phyloP scores from a whole-genome alignment of 2,888 invertebrate genomes.

The Monopis laevigella region DNA sequence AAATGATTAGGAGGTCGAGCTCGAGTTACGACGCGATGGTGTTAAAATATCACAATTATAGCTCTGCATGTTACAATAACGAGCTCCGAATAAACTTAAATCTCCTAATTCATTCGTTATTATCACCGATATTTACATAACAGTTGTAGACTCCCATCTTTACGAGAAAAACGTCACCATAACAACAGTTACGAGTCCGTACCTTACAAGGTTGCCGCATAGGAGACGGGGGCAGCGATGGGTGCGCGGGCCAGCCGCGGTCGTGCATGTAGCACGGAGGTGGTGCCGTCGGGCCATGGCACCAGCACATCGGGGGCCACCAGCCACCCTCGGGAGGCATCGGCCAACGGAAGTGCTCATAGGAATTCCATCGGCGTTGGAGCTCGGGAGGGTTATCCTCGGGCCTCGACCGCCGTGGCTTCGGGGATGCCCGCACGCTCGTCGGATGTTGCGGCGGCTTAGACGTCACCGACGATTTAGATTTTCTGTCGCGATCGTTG shows the following conservation, averaged over 20 bases:
- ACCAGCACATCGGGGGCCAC: conserved; percentile 61
- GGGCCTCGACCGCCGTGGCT: conserved; percentile 44
- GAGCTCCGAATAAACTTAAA: no score
- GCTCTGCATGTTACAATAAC: no score
- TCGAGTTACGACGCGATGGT: no score
- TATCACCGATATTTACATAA: no score
- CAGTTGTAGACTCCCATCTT: no score
- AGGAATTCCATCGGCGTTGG: conserved; percentile 61
- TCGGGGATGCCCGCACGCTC: conserved; percentile 48
- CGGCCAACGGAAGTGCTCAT: conserved; percentile 70
- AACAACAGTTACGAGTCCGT: conserved; percentile 37
- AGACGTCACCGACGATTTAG: conserved; percentile 67
- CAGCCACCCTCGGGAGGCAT: conserved; percentile 44
- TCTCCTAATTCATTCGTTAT: no score
- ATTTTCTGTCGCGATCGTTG: conserved; percentile 72
- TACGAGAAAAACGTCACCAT: no score
- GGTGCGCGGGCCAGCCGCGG: conserved; percentile 58
- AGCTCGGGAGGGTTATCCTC: conserved; percentile 46
- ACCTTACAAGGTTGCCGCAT: conserved; percentile 50
- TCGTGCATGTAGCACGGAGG: conserved; percentile 60
- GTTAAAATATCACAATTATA: no score
- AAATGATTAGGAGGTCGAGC: no score
- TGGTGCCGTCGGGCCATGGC: conserved; percentile 51
- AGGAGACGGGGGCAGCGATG: conserved; percentile 45
- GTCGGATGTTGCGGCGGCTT: conserved; percentile 58